Evolutionary conservation across 2,888 invertebrate genomes (phyloP).

Genomic region (Himalopsyche japonica): DNA sequence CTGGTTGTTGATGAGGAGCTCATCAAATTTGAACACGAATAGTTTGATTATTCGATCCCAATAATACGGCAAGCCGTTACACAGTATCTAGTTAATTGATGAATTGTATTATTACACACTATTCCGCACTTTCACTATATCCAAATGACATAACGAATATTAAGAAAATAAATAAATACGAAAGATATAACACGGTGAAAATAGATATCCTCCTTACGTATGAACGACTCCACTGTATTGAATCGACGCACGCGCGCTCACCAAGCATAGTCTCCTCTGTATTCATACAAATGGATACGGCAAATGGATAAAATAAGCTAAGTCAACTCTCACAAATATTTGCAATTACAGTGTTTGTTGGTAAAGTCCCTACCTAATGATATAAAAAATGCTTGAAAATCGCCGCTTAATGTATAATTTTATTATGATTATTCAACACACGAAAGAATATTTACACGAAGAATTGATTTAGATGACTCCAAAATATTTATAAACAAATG

Average conservation of each 20-base stretch:
- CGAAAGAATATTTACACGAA: no score
- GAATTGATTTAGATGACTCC: no score
- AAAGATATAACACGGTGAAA: not conserved
- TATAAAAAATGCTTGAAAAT: no score
- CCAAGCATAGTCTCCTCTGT: not conserved
- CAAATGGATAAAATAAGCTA: not conserved
- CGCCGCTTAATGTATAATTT: no score
- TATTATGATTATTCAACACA: no score
- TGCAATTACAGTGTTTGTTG: no score
- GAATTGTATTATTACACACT: not conserved
- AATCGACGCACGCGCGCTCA: constrained; percentile 23
- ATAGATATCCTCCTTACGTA: not conserved
- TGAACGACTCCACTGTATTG: not conserved
- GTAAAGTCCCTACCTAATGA: no score
- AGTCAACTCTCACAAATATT: not conserved
- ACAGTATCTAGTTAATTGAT: not conserved
- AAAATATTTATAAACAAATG: no score
- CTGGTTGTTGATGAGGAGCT: constrained; percentile 2
- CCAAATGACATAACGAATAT: constrained; percentile 20
- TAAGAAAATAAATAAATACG: constrained; percentile 19
- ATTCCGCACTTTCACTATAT: constrained; percentile 10
- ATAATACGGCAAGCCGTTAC: not conserved
- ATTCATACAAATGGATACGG: not conserved
- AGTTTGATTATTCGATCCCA: not conserved
- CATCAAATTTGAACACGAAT: not conserved